Evolutionary conservation across 2,113 vertebrate genomes (phyloP).

Genomic region (Carlito syrichta): DNA sequence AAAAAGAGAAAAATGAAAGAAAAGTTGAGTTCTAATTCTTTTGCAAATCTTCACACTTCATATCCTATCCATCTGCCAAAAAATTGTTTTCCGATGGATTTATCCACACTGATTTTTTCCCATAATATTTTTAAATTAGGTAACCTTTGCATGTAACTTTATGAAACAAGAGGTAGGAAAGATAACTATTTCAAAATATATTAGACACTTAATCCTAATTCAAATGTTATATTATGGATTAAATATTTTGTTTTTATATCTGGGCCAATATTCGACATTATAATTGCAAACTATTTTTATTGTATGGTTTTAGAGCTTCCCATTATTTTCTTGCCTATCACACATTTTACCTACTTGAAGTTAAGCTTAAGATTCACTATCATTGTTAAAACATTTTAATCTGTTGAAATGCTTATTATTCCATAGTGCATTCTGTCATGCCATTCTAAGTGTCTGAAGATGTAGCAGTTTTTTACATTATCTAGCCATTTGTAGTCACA

Average conservation of each 20-base stretch:
- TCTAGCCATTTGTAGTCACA: background rate
- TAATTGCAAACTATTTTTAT: background rate
- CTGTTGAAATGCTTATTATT: background rate
- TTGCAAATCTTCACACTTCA: background rate
- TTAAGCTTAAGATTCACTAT: background rate
- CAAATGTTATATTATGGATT: background rate
- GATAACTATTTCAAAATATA: background rate
- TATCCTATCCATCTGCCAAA: background rate
- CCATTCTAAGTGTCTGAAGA: background rate
- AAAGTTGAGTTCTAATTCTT: background rate
- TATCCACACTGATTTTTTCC: background rate
- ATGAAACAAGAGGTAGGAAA: background rate
- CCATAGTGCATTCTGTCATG: background rate
- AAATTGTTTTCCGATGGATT: background rate
- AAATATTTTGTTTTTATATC: background rate
- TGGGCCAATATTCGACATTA: background rate
- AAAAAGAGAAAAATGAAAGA: background rate
- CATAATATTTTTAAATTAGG: background rate
- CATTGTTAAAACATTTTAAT: background rate
- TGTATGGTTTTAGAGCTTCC: background rate
- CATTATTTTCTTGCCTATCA: background rate
- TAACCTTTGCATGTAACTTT: background rate
- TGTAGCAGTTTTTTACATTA: background rate
- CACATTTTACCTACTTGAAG: background rate
- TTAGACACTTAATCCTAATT: background rate